Conservation (phyloP, 2,888 invertebrate species). For the Nomada goodeniana region DNA sequence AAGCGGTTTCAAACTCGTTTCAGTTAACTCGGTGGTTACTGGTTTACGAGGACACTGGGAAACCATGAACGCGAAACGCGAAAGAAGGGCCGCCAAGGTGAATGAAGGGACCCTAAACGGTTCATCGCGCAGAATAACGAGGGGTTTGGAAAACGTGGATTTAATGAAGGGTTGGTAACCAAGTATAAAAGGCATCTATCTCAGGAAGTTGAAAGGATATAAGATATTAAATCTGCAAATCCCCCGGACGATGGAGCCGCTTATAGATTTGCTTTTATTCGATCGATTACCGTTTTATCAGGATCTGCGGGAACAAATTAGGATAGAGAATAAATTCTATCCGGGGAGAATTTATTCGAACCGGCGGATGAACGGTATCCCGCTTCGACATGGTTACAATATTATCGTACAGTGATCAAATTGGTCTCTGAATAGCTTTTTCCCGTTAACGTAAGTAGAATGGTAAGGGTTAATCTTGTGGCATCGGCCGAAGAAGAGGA, state of each 20-base stretch:
- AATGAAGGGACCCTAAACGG: constrained; percentile 61
- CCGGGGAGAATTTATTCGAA: constrained; percentile 15
- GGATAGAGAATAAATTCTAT: constrained; percentile 26
- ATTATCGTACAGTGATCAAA: not conserved
- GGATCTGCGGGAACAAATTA: constrained; percentile 28
- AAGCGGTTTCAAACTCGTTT: constrained; percentile 18
- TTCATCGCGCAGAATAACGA: constrained; percentile 69
- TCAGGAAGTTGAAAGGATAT: constrained; percentile 59
- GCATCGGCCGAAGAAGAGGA: too few species aligned
- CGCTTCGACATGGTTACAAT: not conserved
- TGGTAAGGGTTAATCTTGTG: not conserved
- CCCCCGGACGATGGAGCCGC: constrained; percentile 21
- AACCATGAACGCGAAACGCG: constrained; percentile 40
- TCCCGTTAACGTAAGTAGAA: not conserved
- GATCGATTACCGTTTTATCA: constrained; percentile 49
- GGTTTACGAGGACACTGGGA: constrained; percentile 39
- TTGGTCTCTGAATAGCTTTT: not conserved
- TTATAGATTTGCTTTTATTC: constrained; percentile 47
- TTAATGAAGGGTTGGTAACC: constrained; percentile 67
- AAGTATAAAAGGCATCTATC: constrained; percentile 65
- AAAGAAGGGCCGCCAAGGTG: constrained; percentile 37
- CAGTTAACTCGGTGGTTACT: constrained; percentile 25
- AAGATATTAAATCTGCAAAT: constrained; percentile 66
- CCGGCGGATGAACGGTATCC: constrained; percentile 4
- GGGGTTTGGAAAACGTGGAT: constrained; percentile 66